phyloP scores from a whole-genome alignment of 2,888 invertebrate species.

The Caenorhabditis sp. region DNA sequence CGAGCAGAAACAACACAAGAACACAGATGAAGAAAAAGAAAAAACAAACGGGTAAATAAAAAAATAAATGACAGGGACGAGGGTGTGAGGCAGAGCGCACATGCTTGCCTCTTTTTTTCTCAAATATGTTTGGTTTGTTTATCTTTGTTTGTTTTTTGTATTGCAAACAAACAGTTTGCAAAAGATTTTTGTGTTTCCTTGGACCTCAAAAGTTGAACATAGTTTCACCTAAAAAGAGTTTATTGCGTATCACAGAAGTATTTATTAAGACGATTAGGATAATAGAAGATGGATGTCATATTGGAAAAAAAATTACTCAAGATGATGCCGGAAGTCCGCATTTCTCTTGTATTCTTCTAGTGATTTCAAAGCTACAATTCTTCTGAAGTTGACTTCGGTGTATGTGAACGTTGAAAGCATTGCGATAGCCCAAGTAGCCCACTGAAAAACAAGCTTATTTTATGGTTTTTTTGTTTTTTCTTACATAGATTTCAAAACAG shows the following conservation, averaged over 20 bases:
- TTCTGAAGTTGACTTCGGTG: conserved; percentile 41
- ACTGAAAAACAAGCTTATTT: background rate
- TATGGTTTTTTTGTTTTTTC: background rate
- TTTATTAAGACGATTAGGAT: too few relatives aligned
- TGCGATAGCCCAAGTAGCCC: conserved; percentile 25
- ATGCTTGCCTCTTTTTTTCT: background rate
- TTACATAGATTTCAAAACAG: background rate
- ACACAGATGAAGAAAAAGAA: background rate
- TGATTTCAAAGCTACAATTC: conserved; percentile 53
- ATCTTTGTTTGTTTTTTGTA: background rate
- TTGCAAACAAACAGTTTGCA: too few relatives aligned
- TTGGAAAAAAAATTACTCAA: background rate
- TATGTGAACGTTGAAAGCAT: conserved; percentile 18
- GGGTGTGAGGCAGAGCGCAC: background rate
- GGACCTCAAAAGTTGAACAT: too few relatives aligned
- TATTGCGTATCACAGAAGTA: too few relatives aligned
- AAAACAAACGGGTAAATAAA: background rate
- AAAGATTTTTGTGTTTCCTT: too few relatives aligned
- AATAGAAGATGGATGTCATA: too few relatives aligned
- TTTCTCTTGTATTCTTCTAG: conserved; percentile 57
- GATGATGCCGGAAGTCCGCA: background rate
- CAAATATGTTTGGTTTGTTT: background rate
- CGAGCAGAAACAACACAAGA: background rate
- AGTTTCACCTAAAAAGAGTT: too few relatives aligned
- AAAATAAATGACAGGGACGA: background rate